phyloP scores from a whole-genome alignment of 2,113 vertebrate species.

The Micronycteris hirsuta region DNA sequence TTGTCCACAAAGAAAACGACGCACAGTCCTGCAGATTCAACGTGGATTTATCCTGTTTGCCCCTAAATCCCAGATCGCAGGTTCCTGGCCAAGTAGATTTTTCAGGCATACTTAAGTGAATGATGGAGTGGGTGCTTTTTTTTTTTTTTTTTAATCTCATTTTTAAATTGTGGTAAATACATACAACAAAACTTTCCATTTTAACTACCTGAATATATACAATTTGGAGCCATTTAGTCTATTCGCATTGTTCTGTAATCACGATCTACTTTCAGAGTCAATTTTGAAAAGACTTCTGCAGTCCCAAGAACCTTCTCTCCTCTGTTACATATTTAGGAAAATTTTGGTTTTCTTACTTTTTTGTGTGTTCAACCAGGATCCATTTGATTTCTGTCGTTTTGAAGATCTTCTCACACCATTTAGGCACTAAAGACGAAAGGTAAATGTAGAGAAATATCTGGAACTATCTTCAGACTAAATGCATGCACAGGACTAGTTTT shows the following conservation, averaged over 20 bases:
- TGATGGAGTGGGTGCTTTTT: too few relatives aligned
- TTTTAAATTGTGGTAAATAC: background rate
- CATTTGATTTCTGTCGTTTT: background rate
- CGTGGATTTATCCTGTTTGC: background rate
- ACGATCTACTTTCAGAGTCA: background rate
- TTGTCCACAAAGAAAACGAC: background rate
- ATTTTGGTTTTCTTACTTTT: background rate
- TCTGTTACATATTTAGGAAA: background rate
- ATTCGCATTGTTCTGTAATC: background rate
- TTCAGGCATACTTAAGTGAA: background rate
- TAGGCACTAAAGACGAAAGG: background rate
- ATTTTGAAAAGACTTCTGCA: background rate
- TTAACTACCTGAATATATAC: background rate
- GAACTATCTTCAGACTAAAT: background rate
- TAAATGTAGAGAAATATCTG: background rate
- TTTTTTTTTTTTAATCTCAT: background rate
- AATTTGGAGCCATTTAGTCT: background rate
- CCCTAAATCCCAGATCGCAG: background rate
- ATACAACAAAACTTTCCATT: background rate
- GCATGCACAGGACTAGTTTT: constrained; percentile 14
- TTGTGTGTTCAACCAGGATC: background rate
- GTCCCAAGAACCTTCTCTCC: background rate
- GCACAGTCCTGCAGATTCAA: background rate
- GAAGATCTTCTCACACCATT: background rate
- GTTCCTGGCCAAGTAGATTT: background rate